Evolutionary conservation across 2,113 vertebrate species (phyloP).

Genomic region (Platichthys flesus): DNA sequence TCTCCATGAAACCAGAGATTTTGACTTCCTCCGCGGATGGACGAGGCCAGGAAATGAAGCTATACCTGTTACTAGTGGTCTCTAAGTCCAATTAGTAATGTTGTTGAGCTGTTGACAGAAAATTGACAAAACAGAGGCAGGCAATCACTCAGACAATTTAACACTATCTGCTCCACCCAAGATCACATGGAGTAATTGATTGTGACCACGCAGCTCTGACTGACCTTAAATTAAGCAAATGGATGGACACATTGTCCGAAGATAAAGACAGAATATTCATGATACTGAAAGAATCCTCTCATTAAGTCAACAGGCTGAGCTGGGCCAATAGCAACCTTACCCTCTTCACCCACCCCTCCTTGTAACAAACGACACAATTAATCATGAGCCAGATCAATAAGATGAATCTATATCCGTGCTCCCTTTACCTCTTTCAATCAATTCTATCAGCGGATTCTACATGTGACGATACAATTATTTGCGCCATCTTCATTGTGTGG

Average conservation of each 20-base stretch:
- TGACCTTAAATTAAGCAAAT: not conserved
- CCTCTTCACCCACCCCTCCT: constrained; percentile 22
- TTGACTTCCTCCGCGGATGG: not conserved
- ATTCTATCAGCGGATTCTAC: constrained; percentile 33
- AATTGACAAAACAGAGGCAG: constrained; percentile 20
- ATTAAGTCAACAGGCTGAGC: constrained; percentile 18
- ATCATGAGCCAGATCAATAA: constrained; percentile 67
- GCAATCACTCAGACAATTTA: constrained; percentile 26
- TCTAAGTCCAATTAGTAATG: constrained; percentile 29
- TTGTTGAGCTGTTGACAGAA: constrained; percentile 31
- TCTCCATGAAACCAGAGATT: not conserved
- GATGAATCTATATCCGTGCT: constrained; percentile 52
- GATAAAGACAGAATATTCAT: constrained; percentile 3
- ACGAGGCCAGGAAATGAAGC: not conserved
- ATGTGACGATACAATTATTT: constrained; percentile 50
- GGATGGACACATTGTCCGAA: constrained; percentile 1
- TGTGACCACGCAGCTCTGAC: constrained; percentile 1
- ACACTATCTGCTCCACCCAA: not conserved
- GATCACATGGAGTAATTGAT: not conserved
- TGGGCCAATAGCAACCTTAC: constrained; percentile 15
- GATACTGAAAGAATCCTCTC: constrained; percentile 35
- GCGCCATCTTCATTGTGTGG: constrained; percentile 17
- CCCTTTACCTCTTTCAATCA: constrained; percentile 46
- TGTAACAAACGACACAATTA: constrained; percentile 48
- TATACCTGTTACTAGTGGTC: not conserved